Evolutionary conservation across 2,797 vertebrate species (phyloP).

Genomic region (Cynodonichthys magdalenae): DNA sequence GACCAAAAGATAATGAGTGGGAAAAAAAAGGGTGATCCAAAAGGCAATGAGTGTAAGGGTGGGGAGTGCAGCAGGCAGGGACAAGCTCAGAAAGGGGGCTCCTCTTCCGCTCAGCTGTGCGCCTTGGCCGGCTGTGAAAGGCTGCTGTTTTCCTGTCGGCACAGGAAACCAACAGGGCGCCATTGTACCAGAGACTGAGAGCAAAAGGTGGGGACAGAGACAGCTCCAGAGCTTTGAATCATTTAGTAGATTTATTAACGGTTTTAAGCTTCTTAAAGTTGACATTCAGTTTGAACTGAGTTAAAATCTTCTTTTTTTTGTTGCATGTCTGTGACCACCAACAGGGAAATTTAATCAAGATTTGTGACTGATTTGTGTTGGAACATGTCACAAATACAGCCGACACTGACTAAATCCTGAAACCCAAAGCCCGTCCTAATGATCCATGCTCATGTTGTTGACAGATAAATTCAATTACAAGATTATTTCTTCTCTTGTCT

Average conservation of each 20-base stretch:
- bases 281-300: conserved; percentile 30
- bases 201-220: conserved; percentile 35
- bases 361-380: conserved; percentile 17
- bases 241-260: conserved; percentile 58
- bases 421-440: neutral
- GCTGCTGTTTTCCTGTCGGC: conserved; percentile 75
- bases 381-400: conserved; percentile 4
- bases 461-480: conserved; percentile 30
- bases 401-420: conserved; percentile 4
- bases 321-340: neutral
- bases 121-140: conserved; percentile 79
- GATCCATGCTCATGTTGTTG: conserved; percentile 17
- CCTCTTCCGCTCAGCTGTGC: conserved; percentile 79
- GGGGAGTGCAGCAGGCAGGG: conserved; percentile 21
- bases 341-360: conserved; percentile 11
- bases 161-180: conserved; percentile 73
- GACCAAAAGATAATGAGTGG: conserved; percentile 38
- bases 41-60: conserved; percentile 13
- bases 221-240: conserved; percentile 60
- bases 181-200: conserved; percentile 60
- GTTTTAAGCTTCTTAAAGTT: conserved; percentile 44
- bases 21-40: conserved; percentile 27
- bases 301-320: conserved; percentile 4
- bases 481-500: conserved; percentile 12
- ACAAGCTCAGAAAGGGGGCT: conserved; percentile 58